A percentile compares a stretch with the other conserved stretches of the same genome.
Conservation (phyloP, 2,113 vertebrate species). For the Vimba vimba region DNA sequence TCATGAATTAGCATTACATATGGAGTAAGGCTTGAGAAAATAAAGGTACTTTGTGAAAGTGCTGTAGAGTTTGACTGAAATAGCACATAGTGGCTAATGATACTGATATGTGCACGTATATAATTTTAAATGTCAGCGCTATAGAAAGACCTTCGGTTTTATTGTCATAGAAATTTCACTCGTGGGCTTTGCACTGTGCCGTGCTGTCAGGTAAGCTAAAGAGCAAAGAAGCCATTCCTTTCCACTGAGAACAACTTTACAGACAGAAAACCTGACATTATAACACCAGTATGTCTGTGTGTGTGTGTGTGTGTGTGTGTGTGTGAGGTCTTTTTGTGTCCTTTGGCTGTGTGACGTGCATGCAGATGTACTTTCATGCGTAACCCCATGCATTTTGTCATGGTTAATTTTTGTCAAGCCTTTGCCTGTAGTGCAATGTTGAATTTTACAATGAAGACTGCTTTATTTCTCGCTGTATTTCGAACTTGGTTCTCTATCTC, state of each 20-base stretch:
- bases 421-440: background rate
- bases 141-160: constrained; percentile 12
- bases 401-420: background rate
- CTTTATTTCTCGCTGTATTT: background rate
- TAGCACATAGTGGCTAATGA: background rate
- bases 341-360: background rate
- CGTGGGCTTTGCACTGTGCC: background rate
- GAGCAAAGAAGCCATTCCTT: background rate
- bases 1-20: background rate
- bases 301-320: background rate
- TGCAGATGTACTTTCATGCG: background rate
- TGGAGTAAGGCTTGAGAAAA: background rate
- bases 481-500: background rate
- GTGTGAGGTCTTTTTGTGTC: background rate
- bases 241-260: background rate
- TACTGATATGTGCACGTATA: background rate
- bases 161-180: constrained; percentile 20
- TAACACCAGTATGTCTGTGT: background rate
- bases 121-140: constrained; percentile 36
- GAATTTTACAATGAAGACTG: constrained; percentile 4
- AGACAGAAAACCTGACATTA: background rate
- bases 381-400: constrained; percentile 17
- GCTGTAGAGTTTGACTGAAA: constrained; percentile 20
- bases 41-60: background rate
- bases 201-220: background rate